Base-by-base conservation (phyloP, 2,888 invertebrate genomes). In the Cerceris rybyensis region DNA sequence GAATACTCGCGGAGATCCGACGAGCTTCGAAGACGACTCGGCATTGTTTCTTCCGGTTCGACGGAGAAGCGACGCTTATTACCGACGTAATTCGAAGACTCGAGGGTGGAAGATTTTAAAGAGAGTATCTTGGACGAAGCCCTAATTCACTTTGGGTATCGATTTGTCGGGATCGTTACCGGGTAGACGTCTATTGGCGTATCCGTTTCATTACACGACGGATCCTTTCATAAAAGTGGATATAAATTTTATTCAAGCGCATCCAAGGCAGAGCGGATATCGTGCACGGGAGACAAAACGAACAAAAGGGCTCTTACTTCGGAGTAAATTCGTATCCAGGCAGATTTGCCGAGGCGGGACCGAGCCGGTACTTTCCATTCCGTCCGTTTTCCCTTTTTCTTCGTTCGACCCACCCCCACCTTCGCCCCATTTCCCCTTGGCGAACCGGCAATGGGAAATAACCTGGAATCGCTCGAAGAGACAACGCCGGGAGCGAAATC, bases 401-500 rank as follows among this genome's bases (percentile, higher is more conserved):
- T 59, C 28, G 42, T 7, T 60, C 52, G 50, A 61, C 28, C 55
- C 55, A 49, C 41, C 8, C 41, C 16, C 58, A 7, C 43, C 41
- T n/a, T 49, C 16, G 11, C 46, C 49, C 17, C 16, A 43, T 52
- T 61, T 67, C 52, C 17, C 28, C 16, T 39, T 13, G 70, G 42
- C 68, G 80, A 83, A 81, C 83, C 81, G 80, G 63, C 68, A 87
- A 86, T 84, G 78, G 82, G 83, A 86, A 87, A 84, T 86, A 86
- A 81, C 75, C 66, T 70, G 80, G 83, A 80, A 74, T 81, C 81
- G 81, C 80, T 84, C 73, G 70, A 55, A 55, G 75, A 81, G 73
- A 81, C 83, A 85, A 77, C 65, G 75, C 75, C 66, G 82, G 75
- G 75, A 82, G 74, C 70, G 72, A 77, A 84, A 88, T 78, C 72